phyloP scores from a whole-genome alignment of 2,113 vertebrate genomes.

The Ranitomeya imitator region DNA sequence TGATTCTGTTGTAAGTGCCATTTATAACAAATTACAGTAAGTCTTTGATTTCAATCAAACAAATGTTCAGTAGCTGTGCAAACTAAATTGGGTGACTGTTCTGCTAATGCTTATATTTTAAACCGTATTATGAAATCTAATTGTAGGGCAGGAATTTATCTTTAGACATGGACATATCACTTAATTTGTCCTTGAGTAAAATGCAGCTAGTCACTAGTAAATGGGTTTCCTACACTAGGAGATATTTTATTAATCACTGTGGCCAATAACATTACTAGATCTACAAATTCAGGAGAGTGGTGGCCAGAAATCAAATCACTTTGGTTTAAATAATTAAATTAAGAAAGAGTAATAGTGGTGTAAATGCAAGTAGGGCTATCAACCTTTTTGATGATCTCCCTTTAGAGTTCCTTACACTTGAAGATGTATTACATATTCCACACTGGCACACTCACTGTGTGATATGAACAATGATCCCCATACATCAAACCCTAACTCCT shows the following conservation, averaged over 20 bases:
- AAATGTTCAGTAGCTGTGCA: neutral
- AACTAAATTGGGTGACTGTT: neutral
- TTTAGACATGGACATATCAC: constrained; percentile 4
- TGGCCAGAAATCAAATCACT: constrained; percentile 15
- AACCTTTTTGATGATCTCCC: constrained; percentile 47
- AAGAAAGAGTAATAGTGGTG: constrained; percentile 4
- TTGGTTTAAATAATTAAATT: constrained; percentile 20
- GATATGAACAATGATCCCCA: constrained; percentile 57
- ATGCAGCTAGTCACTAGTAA: neutral
- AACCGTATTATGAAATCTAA: neutral
- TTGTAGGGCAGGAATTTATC: neutral
- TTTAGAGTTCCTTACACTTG: constrained; percentile 42
- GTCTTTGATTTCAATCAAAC: neutral
- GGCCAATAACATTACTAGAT: constrained; percentile 4
- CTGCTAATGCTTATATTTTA: neutral
- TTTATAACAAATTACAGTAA: neutral
- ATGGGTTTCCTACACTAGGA: neutral
- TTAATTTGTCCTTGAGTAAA: constrained; percentile 15
- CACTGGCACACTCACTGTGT: constrained; percentile 43
- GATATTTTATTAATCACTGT: constrained; percentile 3
- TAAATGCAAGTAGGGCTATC: constrained; percentile 23
- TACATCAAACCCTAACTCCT: constrained; percentile 50
- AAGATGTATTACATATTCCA: constrained; percentile 48
- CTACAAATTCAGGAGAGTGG: neutral
- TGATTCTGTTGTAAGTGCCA: neutral